Evolutionary conservation across 1,140 invertebrate genomes (phyloP).

Genomic region (Drosophila pallidifrons): DNA sequence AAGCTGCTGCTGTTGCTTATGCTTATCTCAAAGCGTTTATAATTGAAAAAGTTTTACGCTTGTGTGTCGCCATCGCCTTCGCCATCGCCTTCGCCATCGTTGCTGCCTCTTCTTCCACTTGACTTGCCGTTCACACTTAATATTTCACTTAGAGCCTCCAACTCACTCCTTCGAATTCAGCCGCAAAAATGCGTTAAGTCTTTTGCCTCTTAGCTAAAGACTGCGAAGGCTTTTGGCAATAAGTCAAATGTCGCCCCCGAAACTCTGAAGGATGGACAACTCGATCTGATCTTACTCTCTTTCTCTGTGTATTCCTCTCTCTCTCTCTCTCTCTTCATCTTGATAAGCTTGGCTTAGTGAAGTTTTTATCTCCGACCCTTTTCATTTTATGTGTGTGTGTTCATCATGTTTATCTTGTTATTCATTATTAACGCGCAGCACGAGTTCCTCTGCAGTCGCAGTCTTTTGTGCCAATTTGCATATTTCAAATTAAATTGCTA

Average conservation of each 20-base stretch:
- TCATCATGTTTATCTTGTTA: constrained; percentile 47
- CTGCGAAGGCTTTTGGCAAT: neutral
- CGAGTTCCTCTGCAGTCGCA: constrained; percentile 14
- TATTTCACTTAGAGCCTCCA: constrained; percentile 51
- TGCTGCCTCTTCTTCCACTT: constrained; percentile 46
- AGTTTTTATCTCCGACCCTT: neutral
- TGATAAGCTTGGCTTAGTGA: constrained; percentile 14
- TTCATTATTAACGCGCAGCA: constrained; percentile 51
- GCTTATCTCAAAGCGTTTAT: constrained; percentile 60
- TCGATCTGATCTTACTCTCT: constrained; percentile 21
- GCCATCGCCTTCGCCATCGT: constrained; percentile 20
- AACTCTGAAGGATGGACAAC: constrained; percentile 13
- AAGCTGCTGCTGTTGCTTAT: constrained; percentile 29
- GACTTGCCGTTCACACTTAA: constrained; percentile 70
- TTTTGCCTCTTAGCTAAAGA: constrained; percentile 16
- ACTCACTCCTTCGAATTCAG: neutral
- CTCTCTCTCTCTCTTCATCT: constrained; percentile 3
- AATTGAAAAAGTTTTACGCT: constrained; percentile 76
- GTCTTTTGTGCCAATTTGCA: constrained; percentile 46
- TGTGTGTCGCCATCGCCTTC: constrained; percentile 40
- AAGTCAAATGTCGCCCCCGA: too few species aligned
- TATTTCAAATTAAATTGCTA: constrained; percentile 56
- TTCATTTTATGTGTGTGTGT: neutral
- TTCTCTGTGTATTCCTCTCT: too few species aligned
- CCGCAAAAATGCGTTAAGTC: constrained; percentile 21